A percentile compares a stretch with the other conserved stretches of the same genome.
Evolutionary conservation across 2,888 invertebrate species (phyloP).

Genomic region (Andricus quercusramuli): DNA sequence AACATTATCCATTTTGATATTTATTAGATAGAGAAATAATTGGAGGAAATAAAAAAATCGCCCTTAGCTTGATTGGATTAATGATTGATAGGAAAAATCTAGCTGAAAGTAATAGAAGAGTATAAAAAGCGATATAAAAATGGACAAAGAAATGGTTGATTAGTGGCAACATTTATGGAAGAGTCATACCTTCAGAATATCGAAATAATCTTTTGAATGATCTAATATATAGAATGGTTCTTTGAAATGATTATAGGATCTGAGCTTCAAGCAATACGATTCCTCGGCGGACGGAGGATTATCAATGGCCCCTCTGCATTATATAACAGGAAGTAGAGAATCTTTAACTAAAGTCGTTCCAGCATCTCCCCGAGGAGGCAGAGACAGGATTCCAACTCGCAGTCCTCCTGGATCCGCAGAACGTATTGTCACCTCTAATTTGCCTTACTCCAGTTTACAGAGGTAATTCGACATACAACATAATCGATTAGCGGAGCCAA

Average conservation of each 20-base stretch:
- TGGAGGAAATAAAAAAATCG: no score
- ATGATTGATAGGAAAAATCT: no score
- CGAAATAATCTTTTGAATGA: background rate
- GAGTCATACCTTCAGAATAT: background rate
- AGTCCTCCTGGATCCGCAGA: conserved; percentile 74
- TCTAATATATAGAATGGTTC: background rate
- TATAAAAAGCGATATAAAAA: background rate
- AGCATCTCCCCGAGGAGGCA: conserved; percentile 71
- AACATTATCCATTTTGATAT: no score
- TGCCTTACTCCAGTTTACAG: conserved; percentile 75
- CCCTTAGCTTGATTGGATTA: no score
- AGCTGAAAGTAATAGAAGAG: background rate
- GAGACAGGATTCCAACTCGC: conserved; percentile 72
- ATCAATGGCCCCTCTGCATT: conserved; percentile 69
- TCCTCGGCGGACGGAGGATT: conserved; percentile 72
- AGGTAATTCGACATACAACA: conserved; percentile 62
- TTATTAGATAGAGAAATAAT: no score
- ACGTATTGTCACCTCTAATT: conserved; percentile 70
- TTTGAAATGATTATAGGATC: conserved; percentile 67
- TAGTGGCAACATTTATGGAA: background rate
- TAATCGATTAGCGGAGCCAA: conserved; percentile 16
- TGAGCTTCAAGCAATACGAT: conserved; percentile 76
- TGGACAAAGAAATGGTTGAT: background rate
- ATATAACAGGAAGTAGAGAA: conserved; percentile 74
- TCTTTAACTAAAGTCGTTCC: conserved; percentile 74